phyloP scores from a whole-genome alignment of 2,888 invertebrate genomes.

The Aproaerema taeniolella region DNA sequence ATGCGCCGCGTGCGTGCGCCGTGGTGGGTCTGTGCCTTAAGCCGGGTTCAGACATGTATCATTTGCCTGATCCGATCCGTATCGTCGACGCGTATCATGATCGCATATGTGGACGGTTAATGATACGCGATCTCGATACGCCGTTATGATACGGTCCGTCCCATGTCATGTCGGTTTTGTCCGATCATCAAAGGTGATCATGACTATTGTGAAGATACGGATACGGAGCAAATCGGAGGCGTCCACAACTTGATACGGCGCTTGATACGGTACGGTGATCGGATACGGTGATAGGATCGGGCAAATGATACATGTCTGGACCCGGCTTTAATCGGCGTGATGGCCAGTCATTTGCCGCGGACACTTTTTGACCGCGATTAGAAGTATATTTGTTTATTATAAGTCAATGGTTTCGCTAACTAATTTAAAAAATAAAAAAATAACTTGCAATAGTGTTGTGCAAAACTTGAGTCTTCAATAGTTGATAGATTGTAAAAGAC shows the following conservation, averaged over 20 bases:
- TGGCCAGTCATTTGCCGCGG: too few relatives aligned
- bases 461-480: too few relatives aligned
- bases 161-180: conserved; percentile 21
- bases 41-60: not conserved
- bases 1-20: too few relatives aligned
- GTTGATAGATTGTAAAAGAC: too few relatives aligned
- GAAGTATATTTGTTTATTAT: too few relatives aligned
- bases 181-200: conserved; percentile 22
- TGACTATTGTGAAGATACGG: conserved; percentile 18
- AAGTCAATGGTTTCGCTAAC: too few relatives aligned
- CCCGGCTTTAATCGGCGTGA: conserved; percentile 6
- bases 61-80: not conserved
- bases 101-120: conserved; percentile 20
- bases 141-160: conserved; percentile 21
- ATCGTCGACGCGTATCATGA: conserved; percentile 14
- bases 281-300: conserved; percentile 16
- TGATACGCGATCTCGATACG: conserved; percentile 21
- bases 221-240: conserved; percentile 21
- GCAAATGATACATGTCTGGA: conserved; percentile 18
- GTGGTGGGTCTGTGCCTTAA: too few relatives aligned
- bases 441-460: too few relatives aligned
- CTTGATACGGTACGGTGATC: conserved; percentile 15
- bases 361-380: too few relatives aligned
- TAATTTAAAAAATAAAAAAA: too few relatives aligned
- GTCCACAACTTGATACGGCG: conserved; percentile 18